Base-by-base conservation (phyloP, 2,113 vertebrate genomes). In the Chlamydotis undulata region DNA sequence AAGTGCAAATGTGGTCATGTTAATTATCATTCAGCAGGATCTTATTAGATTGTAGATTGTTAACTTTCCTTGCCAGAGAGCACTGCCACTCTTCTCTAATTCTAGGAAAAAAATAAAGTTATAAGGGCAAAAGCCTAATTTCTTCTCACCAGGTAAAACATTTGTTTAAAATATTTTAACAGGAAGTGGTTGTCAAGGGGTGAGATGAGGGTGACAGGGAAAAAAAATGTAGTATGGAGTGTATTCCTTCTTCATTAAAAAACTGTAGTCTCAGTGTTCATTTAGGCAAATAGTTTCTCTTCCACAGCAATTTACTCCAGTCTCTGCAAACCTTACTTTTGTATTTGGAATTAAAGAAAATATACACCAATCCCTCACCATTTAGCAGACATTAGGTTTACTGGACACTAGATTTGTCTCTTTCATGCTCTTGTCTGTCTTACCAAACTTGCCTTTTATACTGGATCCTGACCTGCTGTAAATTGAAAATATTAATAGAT, bases 391-490 rank as follows among this genome's bases (percentile, higher is more conserved):
- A 4, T 28, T 68, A 78, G 5, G 10, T 81, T 94, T 78, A 47
- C 15, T n/a, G 12, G 43, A 68, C 16, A 29, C 29, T 29, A 61
- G 9, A 1, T 69, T 82, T 89, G 31, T 45, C 24, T 83, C 80
- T 96, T 92, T 64, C 17, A 28, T 70, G 49, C 29, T 71, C 10
- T 73, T 94, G 37, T 83, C 71, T 93, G n/a, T 83, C 45, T 96
- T 94, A 53, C 13, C 41, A 81, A 76, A 68, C 79, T 76, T 94
- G 15, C 8, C 19, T 84, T 69, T 94, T 73, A 26, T 67, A 10
- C 15, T 75, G 52, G 56, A 64, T 37, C n/a, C 69, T 94, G 52
- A 57, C 35, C 19, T 65, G 43, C 35, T 85, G 14, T 79, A 53
- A 94, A 60, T 7, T 24, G 29, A 16, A 9, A 16, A 7, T 61